phyloP scores from a whole-genome alignment of 2,113 vertebrate species.

The Microcebus jonahi region DNA sequence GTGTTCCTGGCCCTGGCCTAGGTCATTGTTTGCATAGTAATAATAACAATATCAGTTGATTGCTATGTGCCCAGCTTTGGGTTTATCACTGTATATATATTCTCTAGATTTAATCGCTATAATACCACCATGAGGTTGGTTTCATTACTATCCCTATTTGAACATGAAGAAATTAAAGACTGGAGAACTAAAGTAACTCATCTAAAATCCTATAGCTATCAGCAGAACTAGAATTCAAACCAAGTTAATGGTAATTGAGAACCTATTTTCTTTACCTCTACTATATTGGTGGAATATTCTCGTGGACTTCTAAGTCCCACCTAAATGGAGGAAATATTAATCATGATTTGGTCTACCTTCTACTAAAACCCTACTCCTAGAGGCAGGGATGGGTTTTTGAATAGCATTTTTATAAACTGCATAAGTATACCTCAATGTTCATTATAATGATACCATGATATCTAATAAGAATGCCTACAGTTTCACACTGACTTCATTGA shows the following conservation, averaged over 20 bases:
- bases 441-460: neutral
- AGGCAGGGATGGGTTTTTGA: neutral
- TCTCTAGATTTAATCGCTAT: neutral
- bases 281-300: neutral
- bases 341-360: neutral
- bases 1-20: neutral
- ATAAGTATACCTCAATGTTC: neutral
- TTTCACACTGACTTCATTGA: neutral
- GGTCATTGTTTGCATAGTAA: neutral
- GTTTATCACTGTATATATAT: neutral
- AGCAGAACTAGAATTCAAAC: slow-evolving; percentile 14
- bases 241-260: neutral
- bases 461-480: neutral
- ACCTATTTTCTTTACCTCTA: neutral
- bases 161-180: slow-evolving; percentile 9
- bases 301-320: neutral
- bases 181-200: neutral
- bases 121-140: neutral
- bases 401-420: neutral
- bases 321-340: neutral
- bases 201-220: neutral
- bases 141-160: neutral
- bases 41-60: neutral
- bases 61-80: neutral
- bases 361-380: neutral